Base-by-base conservation (phyloP, 2,888 invertebrate genomes). In the Cremastobaeus sp. region DNA sequence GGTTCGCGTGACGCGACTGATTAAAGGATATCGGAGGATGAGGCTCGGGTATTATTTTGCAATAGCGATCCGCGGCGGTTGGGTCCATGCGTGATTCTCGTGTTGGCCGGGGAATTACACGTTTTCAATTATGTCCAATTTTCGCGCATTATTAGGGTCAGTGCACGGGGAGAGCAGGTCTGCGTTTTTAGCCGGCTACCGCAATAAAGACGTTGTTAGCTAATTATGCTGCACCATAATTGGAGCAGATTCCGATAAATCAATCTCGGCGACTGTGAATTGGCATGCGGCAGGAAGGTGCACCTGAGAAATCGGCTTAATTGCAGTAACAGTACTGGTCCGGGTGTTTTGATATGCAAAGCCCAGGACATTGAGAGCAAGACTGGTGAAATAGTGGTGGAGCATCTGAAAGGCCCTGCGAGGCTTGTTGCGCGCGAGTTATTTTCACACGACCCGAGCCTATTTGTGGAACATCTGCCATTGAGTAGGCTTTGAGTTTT, bases 1-100 rank as follows among this genome's bases (percentile, higher is more conserved):
- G 69, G 75, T 72, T 83, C 52, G 83, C 83, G 83, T 83, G 83
- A 83, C 82, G 78, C 71, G 59, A 75, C 74, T 81, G 79, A 80
- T 82, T 82, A 80, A 74, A 45, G 76, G 78, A 76, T 74, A 78
- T 78, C 77, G 78, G 78, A 77, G 65, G 70, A 69, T 57, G 45
- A 48, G 55, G 35, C 64, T 32, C 73, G 65, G 70, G 68, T 64
- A 68, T 71, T 50, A 74, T 74, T 74, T 65, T 45, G 70, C 50
- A 70, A 73, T 65, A 55, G 60, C 62, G 47, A 68, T 73, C 35
- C 15, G 52, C 62, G 45, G 54, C 43, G 39, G 71, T 39, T 21
- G 47, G 47, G 57, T 54, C 48, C 66, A 60, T 60, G 68, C 68
- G 68, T 68, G 73, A 73, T 50, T 62, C 21, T 14, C n/a, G 35